These are phyloP conservation scores for Caretta caretta DNA, from an alignment of 2,113 vertebrate genomes.

Conservation along the genomic window DNA sequence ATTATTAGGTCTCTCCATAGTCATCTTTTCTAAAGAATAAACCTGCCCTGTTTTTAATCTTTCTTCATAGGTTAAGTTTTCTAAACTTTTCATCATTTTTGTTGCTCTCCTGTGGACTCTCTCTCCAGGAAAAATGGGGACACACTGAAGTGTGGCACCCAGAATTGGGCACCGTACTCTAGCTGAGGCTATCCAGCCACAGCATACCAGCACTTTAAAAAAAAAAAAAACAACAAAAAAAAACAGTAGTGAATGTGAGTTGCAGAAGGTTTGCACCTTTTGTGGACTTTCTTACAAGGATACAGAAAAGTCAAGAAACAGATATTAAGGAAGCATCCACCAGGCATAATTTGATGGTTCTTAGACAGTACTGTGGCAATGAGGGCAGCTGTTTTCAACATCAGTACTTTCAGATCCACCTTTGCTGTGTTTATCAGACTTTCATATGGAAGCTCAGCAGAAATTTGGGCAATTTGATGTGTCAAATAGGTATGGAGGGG, in stretches of 20 bases:
- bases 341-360: not conserved
- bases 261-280: not conserved
- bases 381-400: not conserved
- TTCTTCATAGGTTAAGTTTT: no score
- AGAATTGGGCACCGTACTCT: not conserved
- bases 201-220: not conserved
- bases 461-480: not conserved
- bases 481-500: not conserved
- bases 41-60: no score
- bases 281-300: not conserved
- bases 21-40: no score
- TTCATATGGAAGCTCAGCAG: not conserved
- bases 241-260: not conserved
- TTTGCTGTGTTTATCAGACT: not conserved
- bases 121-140: no score
- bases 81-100: no score
- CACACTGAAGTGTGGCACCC: not conserved
- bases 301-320: not conserved
- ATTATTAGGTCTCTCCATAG: no score
- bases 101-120: no score
- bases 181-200: not conserved
- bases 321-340: not conserved
- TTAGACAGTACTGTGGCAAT: accelerated
- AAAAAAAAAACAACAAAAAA: not conserved
- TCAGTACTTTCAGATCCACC: not conserved